Evolutionary conservation across 2,888 invertebrate genomes (phyloP).

Genomic region (Heliothis peltigera): DNA sequence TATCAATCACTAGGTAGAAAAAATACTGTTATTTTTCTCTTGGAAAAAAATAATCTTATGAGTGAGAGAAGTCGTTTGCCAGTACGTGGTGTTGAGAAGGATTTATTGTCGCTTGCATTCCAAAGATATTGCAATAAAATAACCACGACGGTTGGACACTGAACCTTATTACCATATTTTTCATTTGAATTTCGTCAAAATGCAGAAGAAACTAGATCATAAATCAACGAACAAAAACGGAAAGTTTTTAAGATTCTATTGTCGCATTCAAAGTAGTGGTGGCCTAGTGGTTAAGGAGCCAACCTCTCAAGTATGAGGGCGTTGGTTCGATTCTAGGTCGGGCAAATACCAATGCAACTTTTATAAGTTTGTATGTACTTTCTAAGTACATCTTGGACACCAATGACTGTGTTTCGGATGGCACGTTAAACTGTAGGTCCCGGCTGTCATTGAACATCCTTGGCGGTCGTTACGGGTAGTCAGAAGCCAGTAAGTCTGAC

Average conservation of each 20-base stretch:
- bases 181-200: conserved; percentile 52
- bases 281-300: no score
- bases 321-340: no score
- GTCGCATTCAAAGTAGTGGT: no score
- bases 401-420: no score
- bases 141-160: conserved; percentile 34
- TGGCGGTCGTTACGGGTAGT: no score
- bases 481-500: no score
- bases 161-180: conserved; percentile 53
- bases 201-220: conserved; percentile 15
- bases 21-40: not conserved
- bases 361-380: no score
- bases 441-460: no score
- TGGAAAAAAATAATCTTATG: conserved; percentile 3
- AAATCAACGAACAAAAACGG: conserved; percentile 32
- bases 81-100: conserved; percentile 7
- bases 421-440: no score
- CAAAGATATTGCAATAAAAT: conserved; percentile 50
- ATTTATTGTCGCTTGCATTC: conserved; percentile 49
- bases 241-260: conserved; percentile 4
- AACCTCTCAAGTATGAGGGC: no score
- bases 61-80: conserved; percentile 10
- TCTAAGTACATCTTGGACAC: no score
- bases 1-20: not conserved
- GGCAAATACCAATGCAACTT: no score